Conservation (phyloP, 2,113 vertebrate genomes). For the Clarias batrachus region DNA sequence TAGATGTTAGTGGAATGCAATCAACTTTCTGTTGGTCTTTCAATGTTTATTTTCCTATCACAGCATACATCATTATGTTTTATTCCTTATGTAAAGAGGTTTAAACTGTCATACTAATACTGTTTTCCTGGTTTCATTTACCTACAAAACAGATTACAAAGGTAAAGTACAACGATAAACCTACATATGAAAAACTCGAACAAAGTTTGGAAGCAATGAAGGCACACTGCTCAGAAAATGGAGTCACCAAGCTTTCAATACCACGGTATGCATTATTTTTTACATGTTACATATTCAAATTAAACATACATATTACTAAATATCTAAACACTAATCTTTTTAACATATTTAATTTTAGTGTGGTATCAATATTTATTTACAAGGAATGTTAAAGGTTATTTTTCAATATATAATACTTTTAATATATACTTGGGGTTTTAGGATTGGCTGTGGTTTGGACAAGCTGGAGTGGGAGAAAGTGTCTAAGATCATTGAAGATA, state of each 20-base stretch:
- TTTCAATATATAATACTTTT: not conserved
- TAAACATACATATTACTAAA: not conserved
- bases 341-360: not conserved
- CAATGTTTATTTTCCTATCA: not conserved
- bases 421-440: slow-evolving; percentile 58
- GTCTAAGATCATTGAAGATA: slow-evolving; percentile 79
- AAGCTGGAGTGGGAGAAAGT: slow-evolving; percentile 81
- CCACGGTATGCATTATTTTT: slow-evolving; percentile 76
- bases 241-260: slow-evolving; percentile 84
- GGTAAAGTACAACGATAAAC: slow-evolving; percentile 82
- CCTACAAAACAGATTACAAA: slow-evolving; percentile 82
- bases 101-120: not conserved
- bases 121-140: not conserved
- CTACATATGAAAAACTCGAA: slow-evolving; percentile 78
- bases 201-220: slow-evolving; percentile 87
- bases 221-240: slow-evolving; percentile 78
- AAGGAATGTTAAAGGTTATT: not conserved
- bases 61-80: not conserved
- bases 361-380: not conserved
- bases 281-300: not conserved
- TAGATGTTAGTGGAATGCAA: not conserved
- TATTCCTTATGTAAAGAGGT: not conserved
- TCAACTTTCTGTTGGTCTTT: not conserved
- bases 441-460: slow-evolving; percentile 94
- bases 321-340: not conserved